These are phyloP conservation scores for Regulus satrapa DNA, from an alignment of 2,113 vertebrate species.

Conservation along the genomic window DNA sequence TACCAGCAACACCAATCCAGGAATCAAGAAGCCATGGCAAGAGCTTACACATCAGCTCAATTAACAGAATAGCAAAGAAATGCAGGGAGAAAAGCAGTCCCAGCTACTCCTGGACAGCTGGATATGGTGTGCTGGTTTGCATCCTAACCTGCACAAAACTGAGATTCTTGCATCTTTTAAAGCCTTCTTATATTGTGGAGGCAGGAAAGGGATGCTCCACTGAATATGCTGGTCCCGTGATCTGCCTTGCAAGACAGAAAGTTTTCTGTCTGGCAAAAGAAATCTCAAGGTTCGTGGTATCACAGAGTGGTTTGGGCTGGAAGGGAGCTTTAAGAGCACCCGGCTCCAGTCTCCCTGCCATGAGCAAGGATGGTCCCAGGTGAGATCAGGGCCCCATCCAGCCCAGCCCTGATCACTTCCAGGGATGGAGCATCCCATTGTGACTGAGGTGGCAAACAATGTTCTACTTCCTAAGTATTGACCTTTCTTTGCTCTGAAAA, in stretches of 20 bases:
- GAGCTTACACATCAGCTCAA: background rate
- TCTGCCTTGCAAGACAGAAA: background rate
- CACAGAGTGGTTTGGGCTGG: background rate
- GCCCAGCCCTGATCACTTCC: background rate
- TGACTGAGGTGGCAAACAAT: background rate
- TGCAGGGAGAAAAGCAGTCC: background rate
- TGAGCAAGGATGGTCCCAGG: background rate
- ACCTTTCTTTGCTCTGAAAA: background rate
- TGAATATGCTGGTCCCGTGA: background rate
- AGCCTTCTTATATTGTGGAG: background rate
- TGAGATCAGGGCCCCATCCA: background rate
- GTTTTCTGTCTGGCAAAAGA: background rate
- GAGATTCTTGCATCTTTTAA: background rate
- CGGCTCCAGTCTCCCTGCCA: background rate
- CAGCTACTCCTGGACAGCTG: background rate
- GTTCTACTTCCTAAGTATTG: background rate
- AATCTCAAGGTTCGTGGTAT: background rate
- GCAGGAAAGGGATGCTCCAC: background rate
- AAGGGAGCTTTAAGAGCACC: background rate
- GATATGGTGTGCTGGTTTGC: background rate
- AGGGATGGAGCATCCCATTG: background rate
- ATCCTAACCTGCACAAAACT: background rate
- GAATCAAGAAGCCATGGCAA: background rate
- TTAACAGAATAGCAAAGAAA: background rate
- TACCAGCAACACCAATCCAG: background rate